phyloP scores from a whole-genome alignment of 2,888 invertebrate species.

The Eremobia ochroleuca region DNA sequence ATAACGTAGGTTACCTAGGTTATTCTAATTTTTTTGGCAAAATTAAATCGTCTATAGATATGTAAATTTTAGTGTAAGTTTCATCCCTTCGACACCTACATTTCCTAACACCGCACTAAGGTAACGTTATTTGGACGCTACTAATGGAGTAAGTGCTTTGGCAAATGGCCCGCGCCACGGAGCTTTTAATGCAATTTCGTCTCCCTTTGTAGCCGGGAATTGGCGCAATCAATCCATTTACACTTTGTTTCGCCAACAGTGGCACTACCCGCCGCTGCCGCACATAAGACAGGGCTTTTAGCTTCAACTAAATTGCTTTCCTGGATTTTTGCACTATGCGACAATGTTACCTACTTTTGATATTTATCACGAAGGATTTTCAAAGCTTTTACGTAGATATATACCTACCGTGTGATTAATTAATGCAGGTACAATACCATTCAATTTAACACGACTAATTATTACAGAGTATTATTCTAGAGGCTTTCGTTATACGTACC shows the following conservation, averaged over 20 bases:
- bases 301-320: slow-evolving; percentile 80
- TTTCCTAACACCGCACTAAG: slow-evolving; percentile 81
- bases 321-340: slow-evolving; percentile 67
- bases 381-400: neutral
- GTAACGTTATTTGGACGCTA: slow-evolving; percentile 88
- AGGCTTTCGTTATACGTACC: neutral
- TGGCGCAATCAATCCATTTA: slow-evolving; percentile 92
- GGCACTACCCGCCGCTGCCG: slow-evolving; percentile 73
- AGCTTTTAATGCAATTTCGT: slow-evolving; percentile 90
- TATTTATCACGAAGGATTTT: neutral
- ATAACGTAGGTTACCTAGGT: neutral
- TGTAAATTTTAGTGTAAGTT: slow-evolving; percentile 41
- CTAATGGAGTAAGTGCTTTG: slow-evolving; percentile 90
- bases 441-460: neutral
- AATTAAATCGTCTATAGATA: neutral
- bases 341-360: slow-evolving; percentile 17
- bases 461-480: neutral
- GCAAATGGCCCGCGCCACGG: slow-evolving; percentile 89
- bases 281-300: slow-evolving; percentile 82
- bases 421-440: neutral
- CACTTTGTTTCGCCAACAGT: slow-evolving; percentile 91
- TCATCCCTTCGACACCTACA: slow-evolving; percentile 60
- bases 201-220: slow-evolving; percentile 90
- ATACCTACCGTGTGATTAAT: neutral
- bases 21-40: neutral